phyloP scores from a whole-genome alignment of 1,140 invertebrate species.

The Prorops nasuta region DNA sequence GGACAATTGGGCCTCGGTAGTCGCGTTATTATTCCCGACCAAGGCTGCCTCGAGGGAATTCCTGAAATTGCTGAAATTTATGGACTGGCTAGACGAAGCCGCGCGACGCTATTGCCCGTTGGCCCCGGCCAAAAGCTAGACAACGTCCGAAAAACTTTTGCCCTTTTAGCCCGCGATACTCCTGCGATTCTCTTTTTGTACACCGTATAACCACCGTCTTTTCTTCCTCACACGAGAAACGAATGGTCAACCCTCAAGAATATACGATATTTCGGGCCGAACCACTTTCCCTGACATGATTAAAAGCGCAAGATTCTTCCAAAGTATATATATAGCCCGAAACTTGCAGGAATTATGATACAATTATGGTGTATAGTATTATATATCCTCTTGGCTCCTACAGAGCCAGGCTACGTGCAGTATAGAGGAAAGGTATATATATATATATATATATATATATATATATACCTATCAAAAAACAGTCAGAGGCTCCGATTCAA shows the following conservation, averaged over 20 bases:
- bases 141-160: slow-evolving; percentile 26
- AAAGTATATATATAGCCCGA: background rate
- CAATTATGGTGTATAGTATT: no score
- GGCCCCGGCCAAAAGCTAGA: background rate
- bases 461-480: no score
- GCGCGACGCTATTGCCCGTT: no score
- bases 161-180: slow-evolving; percentile 20
- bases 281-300: background rate
- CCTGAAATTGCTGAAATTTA: slow-evolving; percentile 23
- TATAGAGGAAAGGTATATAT: background rate
- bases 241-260: slow-evolving; percentile 17
- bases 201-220: background rate
- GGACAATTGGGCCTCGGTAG: slow-evolving; percentile 35
- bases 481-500: background rate
- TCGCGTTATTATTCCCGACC: slow-evolving; percentile 39
- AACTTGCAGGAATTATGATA: background rate
- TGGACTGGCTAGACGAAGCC: slow-evolving; percentile 24
- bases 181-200: background rate
- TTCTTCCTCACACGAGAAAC: slow-evolving; percentile 10
- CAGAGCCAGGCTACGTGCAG: no score
- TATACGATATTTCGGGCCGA: slow-evolving; percentile 15
- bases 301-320: background rate
- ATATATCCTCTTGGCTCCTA: no score
- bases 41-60: slow-evolving; percentile 3
- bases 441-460: no score